Base-by-base conservation (phyloP, 2,113 vertebrate species). In the Neomonachus schauinslandi region DNA sequence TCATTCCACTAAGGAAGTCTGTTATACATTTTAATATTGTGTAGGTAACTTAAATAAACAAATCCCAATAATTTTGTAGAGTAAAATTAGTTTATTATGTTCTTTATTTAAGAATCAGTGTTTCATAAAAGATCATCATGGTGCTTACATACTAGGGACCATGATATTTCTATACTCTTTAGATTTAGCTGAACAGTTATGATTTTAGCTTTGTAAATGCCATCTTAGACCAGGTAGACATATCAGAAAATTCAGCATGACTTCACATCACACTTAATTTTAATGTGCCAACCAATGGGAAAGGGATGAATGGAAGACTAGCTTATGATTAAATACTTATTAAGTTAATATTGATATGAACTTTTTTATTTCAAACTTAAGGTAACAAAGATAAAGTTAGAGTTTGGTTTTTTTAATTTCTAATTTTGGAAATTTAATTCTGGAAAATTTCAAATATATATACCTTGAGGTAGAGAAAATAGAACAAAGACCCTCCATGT, bases 121-220 rank as follows among this genome's bases (percentile, higher is more conserved):
- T 95, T 95, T 57, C 26, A 61, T 83, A 79, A 76, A 79, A 93
- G 21, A 92, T 92, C 65, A 59, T 86, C n/a, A 46, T 76, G 19
- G 14, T 86, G 21, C 51, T 83, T 85, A 31, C 31, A 67, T 79
- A 36, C 28, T 84, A 55, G 22, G 8, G 85, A 46, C 59, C 79
- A 2, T 89, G 59, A 42, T 97, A 22, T 74, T 91, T 80, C 46
- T 74, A 0, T 81, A n/a, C 3, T 65, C 19, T 95, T 53, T 79
- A 51, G 21, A 81, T 39, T 91, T 90, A 85, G 11, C 46, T 65
- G 21, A 77, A 86, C 10, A 92, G n/a, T 91, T 85, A 82, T 12
- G 51, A 87, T 96, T 95, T 93, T 36, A 93, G 9, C 69, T 95
- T 97, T 77, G 6, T 55, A 93, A 94, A 93, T 96, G 69, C 33